Conservation (phyloP, 2,797 vertebrate species). For the Martes flavigula region DNA sequence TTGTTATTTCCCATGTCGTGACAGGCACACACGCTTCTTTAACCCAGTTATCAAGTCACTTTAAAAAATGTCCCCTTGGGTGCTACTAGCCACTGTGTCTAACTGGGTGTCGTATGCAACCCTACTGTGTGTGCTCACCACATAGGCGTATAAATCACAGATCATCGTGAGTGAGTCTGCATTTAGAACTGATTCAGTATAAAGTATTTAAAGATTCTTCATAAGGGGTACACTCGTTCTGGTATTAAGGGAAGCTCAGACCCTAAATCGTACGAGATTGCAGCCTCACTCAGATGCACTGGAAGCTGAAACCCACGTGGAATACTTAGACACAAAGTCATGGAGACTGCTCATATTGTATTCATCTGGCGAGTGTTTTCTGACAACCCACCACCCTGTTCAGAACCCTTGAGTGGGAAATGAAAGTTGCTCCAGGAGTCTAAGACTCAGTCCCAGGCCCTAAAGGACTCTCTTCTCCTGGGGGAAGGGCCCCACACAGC, state of each 20-base stretch:
- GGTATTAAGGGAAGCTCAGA: constrained; percentile 34
- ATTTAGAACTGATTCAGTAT: background rate
- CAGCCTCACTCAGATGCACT: constrained; percentile 36
- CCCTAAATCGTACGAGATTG: constrained; percentile 46
- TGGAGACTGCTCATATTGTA: background rate
- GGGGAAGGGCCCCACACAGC: background rate
- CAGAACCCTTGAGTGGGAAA: constrained; percentile 10
- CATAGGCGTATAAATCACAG: background rate
- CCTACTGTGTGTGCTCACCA: background rate
- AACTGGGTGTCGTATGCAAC: background rate
- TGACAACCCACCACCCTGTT: background rate
- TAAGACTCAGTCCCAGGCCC: background rate
- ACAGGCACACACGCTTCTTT: background rate
- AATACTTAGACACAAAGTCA: constrained; percentile 39
- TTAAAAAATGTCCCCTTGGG: background rate
- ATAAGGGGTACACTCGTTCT: background rate
- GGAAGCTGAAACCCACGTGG: background rate
- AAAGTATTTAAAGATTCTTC: constrained; percentile 52
- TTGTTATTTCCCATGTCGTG: background rate
- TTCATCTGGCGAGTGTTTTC: constrained; percentile 38
- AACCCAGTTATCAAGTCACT: background rate
- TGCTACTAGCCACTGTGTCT: background rate
- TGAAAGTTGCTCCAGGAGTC: constrained; percentile 26
- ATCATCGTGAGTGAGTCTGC: background rate
- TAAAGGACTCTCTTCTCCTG: background rate